Evolutionary conservation across 2,888 invertebrate species (phyloP), one percentile per base, ranked within the genome.

Genomic region (Coleophora deauratella): DNA sequence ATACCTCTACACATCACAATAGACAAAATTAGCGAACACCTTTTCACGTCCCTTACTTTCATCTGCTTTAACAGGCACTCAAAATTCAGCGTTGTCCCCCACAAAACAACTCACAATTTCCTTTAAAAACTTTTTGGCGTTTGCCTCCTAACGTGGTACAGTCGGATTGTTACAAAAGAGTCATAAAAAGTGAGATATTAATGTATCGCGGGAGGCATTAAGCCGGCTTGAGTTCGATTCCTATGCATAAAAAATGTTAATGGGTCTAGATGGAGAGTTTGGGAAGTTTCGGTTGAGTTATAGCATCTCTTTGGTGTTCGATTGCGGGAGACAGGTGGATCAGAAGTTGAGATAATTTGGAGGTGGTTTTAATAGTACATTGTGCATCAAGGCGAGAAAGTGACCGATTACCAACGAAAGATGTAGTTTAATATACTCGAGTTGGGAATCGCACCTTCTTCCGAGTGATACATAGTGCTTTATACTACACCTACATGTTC

Each of bases 111-210:
- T 13, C 13, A 21, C 8, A 44, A 11, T 3, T 11, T 43, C 13
- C 27, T 2, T 2, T 13, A 27, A 0, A 15, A 33, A n/a, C 1
- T 11, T 11, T n/a, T 3, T 15, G 38, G 35, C 21, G 52, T 52
- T 75, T 81, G 68, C 49, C 61, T 44, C 51, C 21, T 4, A 40
- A 42, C 46, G 45, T 46, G 43, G 43, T 51, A 44, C 62, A 72
- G 76, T 74, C 71, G 72, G 64, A 77, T 76, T 79, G 77, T 80
- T 84, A 71, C 74, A 69, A 73, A 80, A 80, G 77, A 85, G 79
- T 84, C 84, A 81, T 85, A 85, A 85, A 85, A 85, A 85, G 82
- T 84, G 80, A 84, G 84, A 84, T 85, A 85, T 85, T 84, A 85
- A 85, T 85, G 85, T 85, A 85, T 85, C 84, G 80, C 73, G 84